Evolutionary conservation across 2,888 invertebrate species (phyloP).

Genomic region (Morinoia aosen): DNA sequence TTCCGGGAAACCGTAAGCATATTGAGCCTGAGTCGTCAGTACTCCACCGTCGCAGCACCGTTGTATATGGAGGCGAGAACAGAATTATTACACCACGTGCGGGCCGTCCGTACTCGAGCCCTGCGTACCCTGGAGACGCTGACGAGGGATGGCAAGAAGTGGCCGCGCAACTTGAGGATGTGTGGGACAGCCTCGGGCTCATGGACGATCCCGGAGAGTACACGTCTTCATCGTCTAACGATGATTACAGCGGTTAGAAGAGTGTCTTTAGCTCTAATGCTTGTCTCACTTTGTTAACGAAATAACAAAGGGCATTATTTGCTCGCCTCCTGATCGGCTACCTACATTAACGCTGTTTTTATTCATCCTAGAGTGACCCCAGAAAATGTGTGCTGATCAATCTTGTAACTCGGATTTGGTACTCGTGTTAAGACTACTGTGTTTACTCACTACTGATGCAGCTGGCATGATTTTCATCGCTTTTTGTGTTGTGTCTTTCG

Average conservation of each 20-base stretch:
- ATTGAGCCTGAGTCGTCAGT: neutral
- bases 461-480: neutral
- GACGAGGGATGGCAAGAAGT: slow-evolving; percentile 60
- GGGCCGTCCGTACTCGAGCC: neutral
- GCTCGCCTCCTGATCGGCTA: neutral
- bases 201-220: slow-evolving; percentile 56
- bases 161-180: slow-evolving; percentile 61
- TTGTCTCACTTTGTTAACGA: neutral
- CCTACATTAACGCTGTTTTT: neutral
- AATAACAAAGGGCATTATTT: neutral
- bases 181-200: slow-evolving; percentile 64
- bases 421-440: neutral
- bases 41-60: slow-evolving; percentile 7
- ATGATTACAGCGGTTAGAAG: slow-evolving; percentile 42
- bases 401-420: neutral
- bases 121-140: neutral
- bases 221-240: neutral
- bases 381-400: neutral
- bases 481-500: neutral
- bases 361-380: neutral
- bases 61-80: neutral
- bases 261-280: neutral
- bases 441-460: neutral
- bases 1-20: neutral
- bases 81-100: neutral